These are phyloP conservation scores for Phyllostomus hastatus DNA, from an alignment of 2,113 vertebrate species.

Conservation along the genomic window DNA sequence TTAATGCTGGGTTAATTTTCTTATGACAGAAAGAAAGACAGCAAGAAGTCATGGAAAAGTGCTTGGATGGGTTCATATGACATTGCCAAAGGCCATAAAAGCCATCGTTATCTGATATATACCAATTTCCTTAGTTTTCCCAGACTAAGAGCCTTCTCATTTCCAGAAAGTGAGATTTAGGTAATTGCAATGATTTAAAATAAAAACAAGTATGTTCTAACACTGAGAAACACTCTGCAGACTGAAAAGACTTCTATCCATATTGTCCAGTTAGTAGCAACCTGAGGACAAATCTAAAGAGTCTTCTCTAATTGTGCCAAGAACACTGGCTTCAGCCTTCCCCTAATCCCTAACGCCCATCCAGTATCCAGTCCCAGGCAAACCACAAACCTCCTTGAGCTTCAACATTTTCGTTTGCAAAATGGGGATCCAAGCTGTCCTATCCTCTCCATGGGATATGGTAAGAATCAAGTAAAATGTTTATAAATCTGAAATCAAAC, in stretches of 20 bases:
- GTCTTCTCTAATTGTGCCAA: background rate
- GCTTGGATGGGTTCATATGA: background rate
- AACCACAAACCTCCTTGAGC: background rate
- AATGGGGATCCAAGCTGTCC: background rate
- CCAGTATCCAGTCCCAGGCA: background rate
- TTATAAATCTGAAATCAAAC: background rate
- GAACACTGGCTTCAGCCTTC: background rate
- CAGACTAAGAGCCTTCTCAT: background rate
- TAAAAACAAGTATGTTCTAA: background rate
- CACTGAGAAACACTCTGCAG: background rate
- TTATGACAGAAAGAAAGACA: background rate
- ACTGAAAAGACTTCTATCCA: background rate
- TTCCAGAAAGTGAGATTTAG: background rate
- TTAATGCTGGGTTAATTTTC: background rate
- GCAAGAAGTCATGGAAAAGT: conserved; percentile 1
- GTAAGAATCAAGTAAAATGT: background rate
- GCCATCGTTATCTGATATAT: background rate
- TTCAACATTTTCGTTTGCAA: background rate
- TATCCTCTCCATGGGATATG: background rate
- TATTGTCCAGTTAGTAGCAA: background rate
- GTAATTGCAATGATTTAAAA: background rate
- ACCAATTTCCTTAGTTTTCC: background rate
- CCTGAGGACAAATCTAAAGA: background rate
- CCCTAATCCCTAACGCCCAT: background rate
- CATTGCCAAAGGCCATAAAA: background rate